Conservation (phyloP, 2,888 invertebrate species). For the Trissoscelio sp. region DNA sequence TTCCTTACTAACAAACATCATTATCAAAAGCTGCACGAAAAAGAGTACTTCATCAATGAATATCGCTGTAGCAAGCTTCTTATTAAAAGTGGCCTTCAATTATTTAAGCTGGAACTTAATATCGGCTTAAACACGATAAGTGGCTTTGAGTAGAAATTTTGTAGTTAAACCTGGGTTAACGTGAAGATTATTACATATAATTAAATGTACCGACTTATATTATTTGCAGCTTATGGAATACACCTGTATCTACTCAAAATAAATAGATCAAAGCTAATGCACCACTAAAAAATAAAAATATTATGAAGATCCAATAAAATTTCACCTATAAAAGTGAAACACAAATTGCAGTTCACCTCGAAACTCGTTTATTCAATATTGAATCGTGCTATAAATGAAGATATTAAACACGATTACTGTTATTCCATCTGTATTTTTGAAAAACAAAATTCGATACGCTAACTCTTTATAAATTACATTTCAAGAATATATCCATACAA, state of each 20-base stretch:
- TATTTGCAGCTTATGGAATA: not conserved
- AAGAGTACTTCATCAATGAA: slow-evolving; percentile 5
- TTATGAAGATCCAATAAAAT: not conserved
- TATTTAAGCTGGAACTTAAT: slow-evolving; percentile 28
- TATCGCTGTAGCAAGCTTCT: slow-evolving; percentile 6
- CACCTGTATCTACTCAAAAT: not conserved
- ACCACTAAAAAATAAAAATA: not conserved
- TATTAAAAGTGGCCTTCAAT: slow-evolving; percentile 14
- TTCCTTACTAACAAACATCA: not conserved
- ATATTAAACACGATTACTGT: not conserved
- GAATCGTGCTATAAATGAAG: not conserved
- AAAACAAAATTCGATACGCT: not conserved
- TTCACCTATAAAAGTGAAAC: not conserved
- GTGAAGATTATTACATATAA: slow-evolving; percentile 8
- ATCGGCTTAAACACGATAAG: slow-evolving; percentile 22
- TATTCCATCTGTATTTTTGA: not conserved
- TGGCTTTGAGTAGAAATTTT: slow-evolving; percentile 8
- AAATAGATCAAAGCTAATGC: not conserved
- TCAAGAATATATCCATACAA: not conserved
- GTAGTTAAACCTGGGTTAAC: slow-evolving; percentile 16
- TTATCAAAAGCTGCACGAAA: not conserved
- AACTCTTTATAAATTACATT: slow-evolving; percentile 1
- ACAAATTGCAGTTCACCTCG: not conserved
- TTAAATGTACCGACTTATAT: not conserved
- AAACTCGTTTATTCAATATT: not conserved